These are phyloP conservation scores for Esox masquinongy DNA, from an alignment of 2,797 vertebrate genomes.

Conservation along the genomic window DNA sequence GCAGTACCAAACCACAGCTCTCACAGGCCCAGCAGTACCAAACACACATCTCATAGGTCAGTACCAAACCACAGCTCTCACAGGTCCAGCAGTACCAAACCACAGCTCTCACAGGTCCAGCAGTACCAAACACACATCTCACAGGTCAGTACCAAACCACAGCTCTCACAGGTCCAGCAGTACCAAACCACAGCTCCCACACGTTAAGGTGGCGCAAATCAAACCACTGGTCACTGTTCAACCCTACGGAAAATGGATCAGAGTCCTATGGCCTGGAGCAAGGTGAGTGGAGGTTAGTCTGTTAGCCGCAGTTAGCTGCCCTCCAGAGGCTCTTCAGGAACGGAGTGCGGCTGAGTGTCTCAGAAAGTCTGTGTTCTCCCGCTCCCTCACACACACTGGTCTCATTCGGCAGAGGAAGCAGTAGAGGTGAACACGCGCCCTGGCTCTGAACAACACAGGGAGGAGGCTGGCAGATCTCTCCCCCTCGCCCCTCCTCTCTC, in stretches of 20 bases:
- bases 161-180: too few species aligned
- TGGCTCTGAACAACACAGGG: constrained; percentile 8
- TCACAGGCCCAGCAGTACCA: background rate
- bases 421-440: background rate
- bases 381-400: background rate
- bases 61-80: background rate
- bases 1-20: background rate
- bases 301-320: constrained; percentile 5
- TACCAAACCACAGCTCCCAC: background rate
- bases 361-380: background rate
- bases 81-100: background rate
- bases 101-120: too few species aligned
- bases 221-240: too few species aligned
- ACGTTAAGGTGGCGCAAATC: background rate
- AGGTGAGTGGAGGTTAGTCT: constrained; percentile 25
- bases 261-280: constrained; percentile 27
- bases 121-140: too few species aligned
- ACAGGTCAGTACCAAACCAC: too few species aligned
- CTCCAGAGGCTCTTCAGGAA: constrained; percentile 23
- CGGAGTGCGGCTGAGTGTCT: constrained; percentile 15
- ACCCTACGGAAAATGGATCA: too few species aligned
- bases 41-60: background rate
- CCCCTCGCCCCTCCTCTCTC: background rate
- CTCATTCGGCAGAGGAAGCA: constrained; percentile 2
- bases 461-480: background rate